Evolutionary conservation across 2,797 vertebrate genomes (phyloP), one percentile per base, ranked within the genome.

Genomic region (Chloroceryle amazona): DNA sequence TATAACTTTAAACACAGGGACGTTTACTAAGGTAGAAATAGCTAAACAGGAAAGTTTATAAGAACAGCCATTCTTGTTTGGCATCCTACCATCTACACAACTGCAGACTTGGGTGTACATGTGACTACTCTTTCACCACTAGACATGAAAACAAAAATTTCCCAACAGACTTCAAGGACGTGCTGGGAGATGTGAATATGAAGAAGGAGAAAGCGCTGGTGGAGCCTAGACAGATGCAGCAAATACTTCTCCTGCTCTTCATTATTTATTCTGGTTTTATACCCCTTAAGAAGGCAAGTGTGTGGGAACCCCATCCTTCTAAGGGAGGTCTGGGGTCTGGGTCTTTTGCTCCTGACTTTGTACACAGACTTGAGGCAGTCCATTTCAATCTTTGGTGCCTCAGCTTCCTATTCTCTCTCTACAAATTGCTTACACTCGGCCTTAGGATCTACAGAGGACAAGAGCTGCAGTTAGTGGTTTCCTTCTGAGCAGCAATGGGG

Each of bases 1-100:
- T 80, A 89, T 89, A 89, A 76, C 72, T 81, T 92, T 87, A 82
- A 91, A 94, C 87, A 89, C 70, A 72, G 41, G 31, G 17, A 76
- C 81, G 29, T 94, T 95, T 95, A 94, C 96, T 96, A 85, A 89
- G 70, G 85, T 85, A 54, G 74, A 52, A 79, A 51, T 19, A 62
- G 57, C 60, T 90, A 90, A 92, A 94, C 81, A 89, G 63, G 72
- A 83, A 79, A 11, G 17, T 87, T 63, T 89, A 42, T 15, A 67
- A 92, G 73, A 90, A 61, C 62, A 89, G 62, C 15, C 52, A 81
- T 87, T 91, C 96, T 91, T 70, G 22, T 55, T 63, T 85, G 54
- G 31, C 66, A 3, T 20, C 49, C 16, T 54, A 81, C 25, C 46
- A 35, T 26, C 41, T 54, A 54, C 42, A 57, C n/a, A 81, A 66